Conservation (phyloP, 2,888 invertebrate genomes). For the Tetropium fuscum region DNA sequence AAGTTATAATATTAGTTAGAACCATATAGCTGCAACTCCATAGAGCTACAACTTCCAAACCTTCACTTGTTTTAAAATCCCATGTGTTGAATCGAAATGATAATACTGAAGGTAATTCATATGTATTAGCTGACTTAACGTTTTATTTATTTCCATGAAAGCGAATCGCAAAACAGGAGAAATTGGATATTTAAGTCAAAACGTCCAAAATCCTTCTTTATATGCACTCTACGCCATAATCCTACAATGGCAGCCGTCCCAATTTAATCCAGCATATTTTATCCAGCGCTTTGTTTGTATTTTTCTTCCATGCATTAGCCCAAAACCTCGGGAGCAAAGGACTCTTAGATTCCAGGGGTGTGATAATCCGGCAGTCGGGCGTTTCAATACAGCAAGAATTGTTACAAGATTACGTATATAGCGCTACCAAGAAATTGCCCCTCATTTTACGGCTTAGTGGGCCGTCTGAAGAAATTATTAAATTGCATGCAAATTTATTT, state of each 20-base stretch:
- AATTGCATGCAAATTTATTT: slow-evolving; percentile 33
- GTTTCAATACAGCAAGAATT: slow-evolving; percentile 20
- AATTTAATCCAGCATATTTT: slow-evolving; percentile 12
- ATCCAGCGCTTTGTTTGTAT: slow-evolving; percentile 14
- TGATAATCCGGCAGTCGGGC: slow-evolving; percentile 22
- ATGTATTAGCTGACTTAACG: too few relatives aligned
- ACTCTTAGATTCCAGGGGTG: slow-evolving; percentile 16
- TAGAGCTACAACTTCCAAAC: too few relatives aligned
- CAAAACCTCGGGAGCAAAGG: background rate
- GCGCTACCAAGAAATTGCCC: slow-evolving; percentile 31
- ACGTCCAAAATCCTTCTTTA: slow-evolving; percentile 1
- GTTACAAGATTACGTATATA: slow-evolving; percentile 22
- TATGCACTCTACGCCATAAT: background rate
- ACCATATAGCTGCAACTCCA: too few relatives aligned
- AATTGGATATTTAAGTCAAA: background rate
- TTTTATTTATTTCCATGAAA: background rate
- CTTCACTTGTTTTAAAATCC: too few relatives aligned
- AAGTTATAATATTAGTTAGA: too few relatives aligned
- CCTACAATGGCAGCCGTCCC: background rate
- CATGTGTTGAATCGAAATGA: too few relatives aligned
- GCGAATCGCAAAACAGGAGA: background rate
- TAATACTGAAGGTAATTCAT: too few relatives aligned
- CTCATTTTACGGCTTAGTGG: slow-evolving; percentile 31
- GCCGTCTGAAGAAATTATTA: slow-evolving; percentile 30
- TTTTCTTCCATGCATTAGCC: slow-evolving; percentile 14